Evolutionary conservation across 2,797 vertebrate species (phyloP), one percentile per base, ranked within the genome.

Genomic region (Brotula barbata): DNA sequence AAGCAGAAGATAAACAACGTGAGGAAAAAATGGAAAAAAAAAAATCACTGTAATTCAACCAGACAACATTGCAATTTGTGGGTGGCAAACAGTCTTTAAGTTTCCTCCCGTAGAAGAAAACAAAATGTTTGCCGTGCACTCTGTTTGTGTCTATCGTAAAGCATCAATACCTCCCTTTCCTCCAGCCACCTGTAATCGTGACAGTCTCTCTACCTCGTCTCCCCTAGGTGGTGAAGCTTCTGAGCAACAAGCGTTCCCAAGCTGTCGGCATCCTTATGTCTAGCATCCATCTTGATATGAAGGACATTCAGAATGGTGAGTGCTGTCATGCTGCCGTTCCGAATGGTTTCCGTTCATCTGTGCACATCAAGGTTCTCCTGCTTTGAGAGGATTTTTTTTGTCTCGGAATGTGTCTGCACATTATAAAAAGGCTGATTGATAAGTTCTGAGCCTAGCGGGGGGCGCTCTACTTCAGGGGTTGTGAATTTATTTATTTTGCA

Each of bases 201-300:
- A 31, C 6, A 3, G 40, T n/a, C n/a, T n/a, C n/a, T n/a, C n/a
- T n/a, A n/a, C n/a, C n/a, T n/a, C n/a, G n/a, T 36, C 20, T 39
- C 14, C 57, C 48, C 11, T 39, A 99, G 97, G 94, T 98, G 82
- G 92, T 95, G 84, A 99, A 99, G 85, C 87, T 99, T 63, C 83
- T 99, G 86, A 98, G 89, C 89, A 98, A 95, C 91, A 99, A 98
- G 88, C 94, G 97, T 67, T 99, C 97, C 7, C 97, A 99, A 88
- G 95, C 95, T 23, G 97, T 99, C 53, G 97, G 97, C 48, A 99
- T 99, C 88, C 88, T 99, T 71, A 99, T 98, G 97, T 99, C 97
- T 77, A 99, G 96, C 75, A 95, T 99, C 82, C 97, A 99, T 78
- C 91, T 99, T 77, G 96, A 99, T 66, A 99, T 99, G 97, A 99